Conservation (phyloP, 2,113 vertebrate species). For the Elaphurus davidianus region DNA sequence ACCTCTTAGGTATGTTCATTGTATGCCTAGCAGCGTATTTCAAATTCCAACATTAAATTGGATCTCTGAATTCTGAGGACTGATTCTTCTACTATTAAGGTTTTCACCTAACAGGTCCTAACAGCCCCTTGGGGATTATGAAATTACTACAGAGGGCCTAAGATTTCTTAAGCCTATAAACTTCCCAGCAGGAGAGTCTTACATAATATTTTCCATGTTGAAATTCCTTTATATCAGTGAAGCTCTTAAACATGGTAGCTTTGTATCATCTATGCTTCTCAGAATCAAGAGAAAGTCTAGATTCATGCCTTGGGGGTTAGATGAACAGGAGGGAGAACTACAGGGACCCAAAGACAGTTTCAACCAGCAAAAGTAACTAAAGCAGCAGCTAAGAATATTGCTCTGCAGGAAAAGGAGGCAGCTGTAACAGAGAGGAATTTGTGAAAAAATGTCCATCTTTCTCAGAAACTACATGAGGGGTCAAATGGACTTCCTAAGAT, state of each 20-base stretch:
- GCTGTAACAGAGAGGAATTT: neutral
- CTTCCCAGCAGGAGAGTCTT: neutral
- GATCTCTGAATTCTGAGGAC: neutral
- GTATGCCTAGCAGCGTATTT: neutral
- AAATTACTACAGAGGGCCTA: neutral
- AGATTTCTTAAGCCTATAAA: neutral
- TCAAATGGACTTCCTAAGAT: fast-evolving
- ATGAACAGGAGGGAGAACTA: neutral
- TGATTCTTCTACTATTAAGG: neutral
- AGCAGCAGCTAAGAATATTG: neutral
- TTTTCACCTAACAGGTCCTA: neutral
- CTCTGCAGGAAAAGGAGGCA: too few species aligned
- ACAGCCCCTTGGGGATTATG: neutral
- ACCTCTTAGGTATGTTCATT: neutral
- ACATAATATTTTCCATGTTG: neutral
- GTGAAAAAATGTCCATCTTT: neutral
- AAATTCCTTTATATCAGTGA: neutral
- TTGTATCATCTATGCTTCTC: neutral
- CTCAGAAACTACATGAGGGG: neutral
- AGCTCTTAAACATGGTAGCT: neutral
- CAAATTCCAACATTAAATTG: neutral
- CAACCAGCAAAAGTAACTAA: neutral
- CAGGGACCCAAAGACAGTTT: neutral
- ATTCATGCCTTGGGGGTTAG: neutral
- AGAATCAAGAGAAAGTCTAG: neutral